Evolutionary conservation across 53 echinoderm and acorn worm species (phyloP), one percentile per base, ranked within the genome.

Genomic region (Temnopleurus reevesii): DNA sequence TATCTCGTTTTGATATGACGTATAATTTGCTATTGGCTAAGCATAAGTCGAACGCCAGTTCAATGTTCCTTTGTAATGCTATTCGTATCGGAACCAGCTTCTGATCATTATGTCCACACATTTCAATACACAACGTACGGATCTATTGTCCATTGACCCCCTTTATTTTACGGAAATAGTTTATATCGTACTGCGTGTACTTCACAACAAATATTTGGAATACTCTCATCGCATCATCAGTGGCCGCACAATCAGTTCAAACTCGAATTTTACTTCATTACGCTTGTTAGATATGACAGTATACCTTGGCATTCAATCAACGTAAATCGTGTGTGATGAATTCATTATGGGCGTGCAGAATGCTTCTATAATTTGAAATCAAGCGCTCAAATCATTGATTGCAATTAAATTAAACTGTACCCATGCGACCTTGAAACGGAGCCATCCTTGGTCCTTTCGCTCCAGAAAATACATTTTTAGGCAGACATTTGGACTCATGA

Each of bases 281-380:
- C 19, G 13, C 23, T 4, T 71, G 5, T 71, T n/a, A 41, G 23
- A 71, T 30, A 41, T 7, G 41, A 19, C 19, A 8, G 1, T 71
- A 71, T 41, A 41, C 71, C 71, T 71, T 71, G 71, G 41, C 23
- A 71, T 71, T 71, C 71, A 71, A 71, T 71, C 41, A 71, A 71
- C 21, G 9, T 4, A 36, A 21, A 71, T 8, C n/a, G 71, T 1
- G 71, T n/a, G 23, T 71, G 41, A 71, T 71, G 71, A 43, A 38
- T 71, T 71, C 71, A 71, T 71, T 41, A 71, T 71, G 71, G 4
- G 33, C 36, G 9, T 36, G n/a, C 18, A 71, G 41, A 71, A 36
- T 41, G 71, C 71, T 23, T 64, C 38, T 18, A 71, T 38, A 21
- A 71, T 43, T 4, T 21, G 41, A 71, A n/a, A 71, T 71, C 71